A percentile compares a stretch with the other conserved stretches of the same genome.
Evolutionary conservation across 2,113 vertebrate species (phyloP).

Genomic region (Columbina picui): DNA sequence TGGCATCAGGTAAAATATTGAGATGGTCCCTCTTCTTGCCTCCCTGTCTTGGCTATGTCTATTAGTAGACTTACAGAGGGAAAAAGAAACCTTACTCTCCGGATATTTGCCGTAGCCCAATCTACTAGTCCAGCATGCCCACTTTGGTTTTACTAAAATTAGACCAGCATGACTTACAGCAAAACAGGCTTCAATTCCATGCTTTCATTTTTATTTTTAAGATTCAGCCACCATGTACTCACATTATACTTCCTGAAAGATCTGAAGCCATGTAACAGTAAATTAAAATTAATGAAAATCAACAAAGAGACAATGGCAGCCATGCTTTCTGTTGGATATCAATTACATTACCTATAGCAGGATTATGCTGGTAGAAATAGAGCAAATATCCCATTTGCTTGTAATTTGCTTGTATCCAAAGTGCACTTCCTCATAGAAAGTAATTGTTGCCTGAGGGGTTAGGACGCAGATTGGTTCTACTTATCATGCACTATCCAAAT

Average conservation of each 20-base stretch:
- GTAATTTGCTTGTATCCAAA: neutral
- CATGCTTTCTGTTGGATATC: neutral
- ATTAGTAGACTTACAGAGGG: neutral
- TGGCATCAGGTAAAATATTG: neutral
- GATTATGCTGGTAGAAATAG: neutral
- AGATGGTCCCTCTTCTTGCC: neutral
- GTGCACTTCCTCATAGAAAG: neutral
- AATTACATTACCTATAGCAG: neutral
- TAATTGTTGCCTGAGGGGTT: neutral
- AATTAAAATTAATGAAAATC: neutral
- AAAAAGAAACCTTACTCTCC: neutral
- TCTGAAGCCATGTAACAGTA: neutral
- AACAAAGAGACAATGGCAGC: neutral
- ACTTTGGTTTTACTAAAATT: neutral
- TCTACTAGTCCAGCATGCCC: neutral
- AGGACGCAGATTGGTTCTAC: neutral
- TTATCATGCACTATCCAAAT: neutral
- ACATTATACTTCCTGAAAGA: neutral
- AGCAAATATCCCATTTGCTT: neutral
- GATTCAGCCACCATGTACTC: neutral
- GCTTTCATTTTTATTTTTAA: neutral
- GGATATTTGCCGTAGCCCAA: neutral
- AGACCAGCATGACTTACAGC: neutral
- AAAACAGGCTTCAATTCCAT: neutral
- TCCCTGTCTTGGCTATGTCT: neutral